These are phyloP conservation scores for Sminthurinus aureus DNA, from an alignment of 2,888 invertebrate genomes.

Conservation along the genomic window DNA sequence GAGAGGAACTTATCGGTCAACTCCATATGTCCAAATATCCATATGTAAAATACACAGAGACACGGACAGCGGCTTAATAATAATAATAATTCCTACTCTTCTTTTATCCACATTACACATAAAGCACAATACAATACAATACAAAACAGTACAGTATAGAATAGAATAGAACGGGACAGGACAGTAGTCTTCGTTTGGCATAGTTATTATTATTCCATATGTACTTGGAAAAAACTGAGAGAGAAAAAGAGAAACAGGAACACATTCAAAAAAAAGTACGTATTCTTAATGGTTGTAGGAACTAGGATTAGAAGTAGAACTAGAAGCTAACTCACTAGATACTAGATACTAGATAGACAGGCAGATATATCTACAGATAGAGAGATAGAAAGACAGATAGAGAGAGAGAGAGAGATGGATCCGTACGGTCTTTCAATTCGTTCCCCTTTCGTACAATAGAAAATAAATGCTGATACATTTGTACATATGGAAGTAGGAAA, in stretches of 20 bases:
- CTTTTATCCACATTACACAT: no score
- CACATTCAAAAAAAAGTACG: not conserved
- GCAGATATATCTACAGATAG: no score
- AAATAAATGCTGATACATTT: no score
- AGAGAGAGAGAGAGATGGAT: slow-evolving; percentile 15
- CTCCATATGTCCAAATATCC: not conserved
- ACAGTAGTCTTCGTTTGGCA: no score
- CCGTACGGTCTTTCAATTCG: not conserved
- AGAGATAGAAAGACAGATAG: not conserved
- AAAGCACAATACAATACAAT: no score
- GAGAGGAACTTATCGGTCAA: not conserved
- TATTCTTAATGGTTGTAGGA: not conserved
- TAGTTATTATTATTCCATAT: not conserved
- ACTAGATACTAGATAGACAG: no score
- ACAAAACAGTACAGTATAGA: no score
- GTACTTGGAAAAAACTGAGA: not conserved
- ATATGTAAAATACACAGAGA: not conserved
- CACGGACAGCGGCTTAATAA: no score
- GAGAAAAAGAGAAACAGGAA: not conserved
- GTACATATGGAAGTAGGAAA: not conserved
- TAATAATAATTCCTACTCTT: no score
- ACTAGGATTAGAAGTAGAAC: not conserved
- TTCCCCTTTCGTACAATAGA: not conserved
- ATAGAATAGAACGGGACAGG: no score
- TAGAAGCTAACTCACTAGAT: no score